Evolutionary conservation across 2,113 vertebrate genomes (phyloP), one percentile per base, ranked within the genome.

Genomic region (Plectropomus leopardus): DNA sequence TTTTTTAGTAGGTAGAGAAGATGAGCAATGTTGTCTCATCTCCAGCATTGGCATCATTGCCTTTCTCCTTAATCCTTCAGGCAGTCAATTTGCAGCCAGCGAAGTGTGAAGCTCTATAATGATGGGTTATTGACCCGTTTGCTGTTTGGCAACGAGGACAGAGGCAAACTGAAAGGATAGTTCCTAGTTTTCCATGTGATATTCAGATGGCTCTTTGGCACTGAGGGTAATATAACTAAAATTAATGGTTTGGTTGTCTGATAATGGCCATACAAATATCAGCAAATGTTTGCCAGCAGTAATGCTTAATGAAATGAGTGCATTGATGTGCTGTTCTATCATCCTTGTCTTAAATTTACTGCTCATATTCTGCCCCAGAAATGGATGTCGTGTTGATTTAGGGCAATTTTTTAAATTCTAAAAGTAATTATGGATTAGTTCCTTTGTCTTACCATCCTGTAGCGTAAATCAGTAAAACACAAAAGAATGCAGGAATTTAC

Each of bases 41-140:
- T 92, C 86, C 82, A 76, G 86, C 86, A 72, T 83, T 91, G 93
- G 89, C 91, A 92, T 94, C 89, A 90, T 93, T 84, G 84, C 91
- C 80, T 87, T 87, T 93, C 88, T 90, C 89, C 89, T 94, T 95
- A 95, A 95, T 96, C 93, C 96, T 96, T 92, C 93, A 91, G 96
- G 96, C 96, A 95, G 94, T 96, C 95, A 94, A 96, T 97, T 97
- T 96, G 90, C 78, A 95, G 93, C 84, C 95, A 96, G 94, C 87
- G 92, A 92, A 93, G 94, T 96, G 95, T 97, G 96, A 96, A 95
- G 94, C 92, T 85, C 94, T 96, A 93, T 96, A 97, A 96, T 96
- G 96, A 97, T 96, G 95, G 95, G 94, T 97, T 96, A 97, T 97
- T 97, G 97, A 97, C 96, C 96, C 94, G 93, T 93, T 92, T 92